Base-by-base conservation (phyloP, 2,888 invertebrate species). In the Romanomermis culicivorax region DNA sequence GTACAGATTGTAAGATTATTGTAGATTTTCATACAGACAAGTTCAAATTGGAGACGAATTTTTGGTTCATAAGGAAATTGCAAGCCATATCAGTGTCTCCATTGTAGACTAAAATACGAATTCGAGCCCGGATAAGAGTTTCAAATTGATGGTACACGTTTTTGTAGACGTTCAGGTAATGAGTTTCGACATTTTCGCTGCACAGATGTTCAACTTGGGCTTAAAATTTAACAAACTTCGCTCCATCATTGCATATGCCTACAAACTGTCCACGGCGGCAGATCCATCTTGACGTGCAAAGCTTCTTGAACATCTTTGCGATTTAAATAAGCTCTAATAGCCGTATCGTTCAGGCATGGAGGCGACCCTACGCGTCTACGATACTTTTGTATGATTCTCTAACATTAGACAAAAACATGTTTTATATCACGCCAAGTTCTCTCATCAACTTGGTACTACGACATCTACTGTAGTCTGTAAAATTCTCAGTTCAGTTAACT, bases 11-110 rank as follows among this genome's bases (percentile, higher is more conserved):
- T 23, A 20, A 11, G n/a, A n/a, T n/a, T n/a, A n/a, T n/a, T n/a
- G n/a, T n/a, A n/a, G n/a, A n/a, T n/a, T n/a, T n/a, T n/a, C n/a
- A n/a, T n/a, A 55, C 56, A 11, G 42, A 11, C 2, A 42, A 20
- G 24, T 49, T 42, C 7, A 56, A 51, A 11, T 14, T 7, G 17
- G 56, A 17, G 17, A 66, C 63, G 60, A 71, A 71, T 69, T 68
- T 68, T 56, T 71, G 65, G 56, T 68, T 68, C 43, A 70, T 71
- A 2, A 72, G 64, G 60, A 70, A 71, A 59, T 71, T 72, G 60
- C 72, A 72, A 1, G 70, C 71, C 70, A 71, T 70, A 59, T 72
- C 72, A 1, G 69, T 63, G 60, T 72, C 72, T 20, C 72, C 72
- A 59, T 71, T 71, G 61, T 72, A 72, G 23, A 72, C 65, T 53